Percentiles rank a stretch among this genome's conserved stretches.
Conservation (phyloP, 2,888 invertebrate genomes). For the Empis livida region DNA sequence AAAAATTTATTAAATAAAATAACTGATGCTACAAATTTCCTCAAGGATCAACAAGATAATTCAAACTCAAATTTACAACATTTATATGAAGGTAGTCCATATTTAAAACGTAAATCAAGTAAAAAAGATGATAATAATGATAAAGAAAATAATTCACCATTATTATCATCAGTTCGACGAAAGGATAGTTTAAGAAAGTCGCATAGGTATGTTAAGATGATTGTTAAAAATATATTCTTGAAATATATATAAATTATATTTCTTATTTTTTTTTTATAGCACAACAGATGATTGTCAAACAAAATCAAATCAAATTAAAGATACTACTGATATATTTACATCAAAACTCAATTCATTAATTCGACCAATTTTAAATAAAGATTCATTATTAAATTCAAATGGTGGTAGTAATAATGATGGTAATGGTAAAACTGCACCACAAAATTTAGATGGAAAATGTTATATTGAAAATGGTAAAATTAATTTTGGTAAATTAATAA, state of each 20-base stretch:
- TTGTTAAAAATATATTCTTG: background rate
- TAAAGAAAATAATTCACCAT: conserved; percentile 27
- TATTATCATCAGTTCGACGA: conserved; percentile 17
- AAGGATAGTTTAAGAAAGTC: conserved; percentile 31
- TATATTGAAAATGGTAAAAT: conserved; percentile 65
- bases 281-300: conserved; percentile 44
- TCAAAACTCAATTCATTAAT: conserved; percentile 30
- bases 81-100: conserved; percentile 21
- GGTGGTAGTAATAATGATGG: conserved; percentile 18
- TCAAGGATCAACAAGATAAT: conserved; percentile 39
- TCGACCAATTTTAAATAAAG: conserved; percentile 19
- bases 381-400: conserved; percentile 25
- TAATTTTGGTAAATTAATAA: conserved; percentile 67
- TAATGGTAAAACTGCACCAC: conserved; percentile 19
- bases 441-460: conserved; percentile 37
- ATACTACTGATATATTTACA: conserved; percentile 29
- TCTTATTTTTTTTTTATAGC: conserved; percentile 23
- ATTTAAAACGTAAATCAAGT: conserved; percentile 25
- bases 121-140: conserved; percentile 18
- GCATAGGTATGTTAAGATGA: conserved; percentile 20
- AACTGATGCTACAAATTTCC: conserved; percentile 54
- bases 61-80: background rate
- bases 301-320: conserved; percentile 39
- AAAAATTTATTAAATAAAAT: conserved; percentile 67
- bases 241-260: too few relatives aligned